Conservation (phyloP, 2,888 invertebrate genomes). For the Temnothorax rugatulus region DNA sequence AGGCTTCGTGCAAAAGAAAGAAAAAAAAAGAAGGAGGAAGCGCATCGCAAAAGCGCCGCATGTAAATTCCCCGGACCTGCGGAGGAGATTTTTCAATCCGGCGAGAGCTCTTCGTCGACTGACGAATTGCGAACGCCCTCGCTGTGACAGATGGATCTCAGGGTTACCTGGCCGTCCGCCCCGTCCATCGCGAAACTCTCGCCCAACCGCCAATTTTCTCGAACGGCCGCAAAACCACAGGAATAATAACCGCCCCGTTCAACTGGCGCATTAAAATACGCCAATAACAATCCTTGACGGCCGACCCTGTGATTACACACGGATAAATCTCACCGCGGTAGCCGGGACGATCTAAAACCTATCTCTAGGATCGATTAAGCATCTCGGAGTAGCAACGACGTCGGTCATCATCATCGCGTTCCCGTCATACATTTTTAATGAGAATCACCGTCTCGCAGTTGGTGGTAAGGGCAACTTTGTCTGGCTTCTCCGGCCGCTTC, state of each 20-base stretch:
- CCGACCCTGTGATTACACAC: constrained; percentile 80
- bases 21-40: background rate
- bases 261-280: constrained; percentile 80
- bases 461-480: constrained; percentile 3
- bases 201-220: constrained; percentile 81
- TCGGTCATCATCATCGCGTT: constrained; percentile 77
- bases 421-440: constrained; percentile 73
- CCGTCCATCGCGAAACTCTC: constrained; percentile 60
- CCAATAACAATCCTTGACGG: constrained; percentile 82
- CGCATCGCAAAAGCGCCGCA: constrained; percentile 51
- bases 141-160: constrained; percentile 80
- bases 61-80: constrained; percentile 63
- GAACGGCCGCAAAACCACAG: constrained; percentile 83
- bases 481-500: background rate
- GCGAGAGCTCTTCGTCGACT: constrained; percentile 63
- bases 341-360: constrained; percentile 71
- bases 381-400: constrained; percentile 64
- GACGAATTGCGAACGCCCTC: constrained; percentile 78
- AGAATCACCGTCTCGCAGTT: constrained; percentile 34
- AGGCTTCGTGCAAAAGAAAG: background rate
- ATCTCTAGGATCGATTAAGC: constrained; percentile 54
- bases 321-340: constrained; percentile 83
- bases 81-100: constrained; percentile 73
- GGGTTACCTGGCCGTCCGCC: constrained; percentile 74
- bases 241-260: constrained; percentile 82